Conservation (phyloP, 2,888 invertebrate species). For the Ptycholaimellus sp. region DNA sequence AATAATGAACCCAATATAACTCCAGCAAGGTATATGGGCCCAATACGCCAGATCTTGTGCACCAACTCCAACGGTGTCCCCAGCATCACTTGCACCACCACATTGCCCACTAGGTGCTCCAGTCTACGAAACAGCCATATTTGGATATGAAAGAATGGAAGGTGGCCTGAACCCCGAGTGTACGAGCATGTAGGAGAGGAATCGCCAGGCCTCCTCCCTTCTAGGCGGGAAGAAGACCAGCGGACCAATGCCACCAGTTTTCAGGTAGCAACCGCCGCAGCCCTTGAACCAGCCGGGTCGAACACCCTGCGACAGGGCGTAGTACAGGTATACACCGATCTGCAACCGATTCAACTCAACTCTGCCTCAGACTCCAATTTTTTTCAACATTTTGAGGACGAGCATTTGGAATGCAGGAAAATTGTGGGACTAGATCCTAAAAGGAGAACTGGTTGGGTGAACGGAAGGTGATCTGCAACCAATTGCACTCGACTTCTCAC, state of each 20-base stretch:
- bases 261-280: slow-evolving; percentile 2
- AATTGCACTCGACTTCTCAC: too few species aligned
- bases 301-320: not conserved
- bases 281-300: not conserved
- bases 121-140: slow-evolving; percentile 24
- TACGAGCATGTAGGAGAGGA: slow-evolving; percentile 24
- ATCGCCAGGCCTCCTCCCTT: slow-evolving; percentile 24
- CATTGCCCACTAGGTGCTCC: slow-evolving; percentile 13
- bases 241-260: not conserved
- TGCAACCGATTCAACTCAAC: not conserved
- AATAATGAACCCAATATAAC: slow-evolving; percentile 21
- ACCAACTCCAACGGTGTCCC: slow-evolving; percentile 6
- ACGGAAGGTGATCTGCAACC: not conserved
- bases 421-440: not conserved
- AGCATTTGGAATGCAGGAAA: not conserved
- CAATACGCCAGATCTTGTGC: slow-evolving; percentile 9
- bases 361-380: not conserved
- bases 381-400: not conserved
- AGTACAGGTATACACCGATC: slow-evolving; percentile 3
- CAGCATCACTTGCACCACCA: slow-evolving; percentile 1
- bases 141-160: slow-evolving; percentile 25
- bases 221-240: slow-evolving; percentile 16
- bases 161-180: slow-evolving; percentile 25
- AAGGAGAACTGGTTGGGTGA: not conserved
- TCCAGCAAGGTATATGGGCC: slow-evolving; percentile 23